Base-by-base conservation (phyloP, 2,888 invertebrate species). In the Rugalucina vietnamica region DNA sequence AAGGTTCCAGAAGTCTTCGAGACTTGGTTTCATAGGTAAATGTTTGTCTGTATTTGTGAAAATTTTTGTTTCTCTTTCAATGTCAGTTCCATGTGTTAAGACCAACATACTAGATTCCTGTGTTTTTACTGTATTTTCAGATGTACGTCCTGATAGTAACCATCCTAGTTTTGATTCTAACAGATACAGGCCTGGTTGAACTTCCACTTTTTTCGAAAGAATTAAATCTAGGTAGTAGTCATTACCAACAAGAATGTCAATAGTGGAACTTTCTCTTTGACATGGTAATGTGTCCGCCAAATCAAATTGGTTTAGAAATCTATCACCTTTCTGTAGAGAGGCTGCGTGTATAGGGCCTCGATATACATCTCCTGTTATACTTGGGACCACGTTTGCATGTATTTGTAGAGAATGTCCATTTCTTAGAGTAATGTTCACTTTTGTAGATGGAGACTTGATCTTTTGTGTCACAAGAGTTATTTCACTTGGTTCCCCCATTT, bases 1-100 rank as follows among this genome's bases (percentile, higher is more conserved):
- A 14, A 77, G 57, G 24, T 43, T 77, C 81, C 81, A 81, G 37
- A 81, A 76, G 34, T 81, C 84, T 34, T 81, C 80, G 1, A 84
- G 29, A 18, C 69, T 69, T 3, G 84, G 74, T 60, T 77, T 81
- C 14, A 12, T 70, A 18, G 77, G 74, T 5, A 70, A 10, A 27
- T 32, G 36, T 36, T 34, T 36, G 43, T 75, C 75, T 29, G 32
- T n/a, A 29, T 29, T 32, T 29, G 14, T 29, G 18, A 54, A 57
- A 21, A 57, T 8, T 54, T 24, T 74, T 36, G 39, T 75, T 32
- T 50, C 70, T 50, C 70, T 50, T 70, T 34, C 70, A 57, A 54
- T 54, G 54, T 34, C 36, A 5, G 34, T 37, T 54, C 60, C 37
- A 60, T 76, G 21, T 60, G 60, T 76, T 24, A 76, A 34, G 21